phyloP scores from a whole-genome alignment of 1,140 invertebrate genomes.

The Pogonus chalceus region DNA sequence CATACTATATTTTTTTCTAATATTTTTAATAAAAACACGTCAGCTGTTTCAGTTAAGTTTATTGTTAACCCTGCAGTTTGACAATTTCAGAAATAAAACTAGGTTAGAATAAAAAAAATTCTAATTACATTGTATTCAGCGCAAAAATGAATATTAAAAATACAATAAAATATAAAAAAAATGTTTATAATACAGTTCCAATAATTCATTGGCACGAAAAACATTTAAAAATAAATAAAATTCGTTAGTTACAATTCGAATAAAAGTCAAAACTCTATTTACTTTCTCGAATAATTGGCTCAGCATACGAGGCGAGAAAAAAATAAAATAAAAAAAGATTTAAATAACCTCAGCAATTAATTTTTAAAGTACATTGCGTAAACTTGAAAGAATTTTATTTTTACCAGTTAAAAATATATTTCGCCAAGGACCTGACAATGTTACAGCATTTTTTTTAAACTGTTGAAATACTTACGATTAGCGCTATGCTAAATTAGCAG shows the following conservation, averaged over 20 bases:
- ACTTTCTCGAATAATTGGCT: slow-evolving; percentile 2
- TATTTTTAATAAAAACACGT: too few relatives aligned
- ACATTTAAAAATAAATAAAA: too few relatives aligned
- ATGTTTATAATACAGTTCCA: too few relatives aligned
- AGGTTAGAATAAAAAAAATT: too few relatives aligned
- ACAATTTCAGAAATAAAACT: too few relatives aligned
- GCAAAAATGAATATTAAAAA: too few relatives aligned
- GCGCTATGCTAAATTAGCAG: too few relatives aligned
- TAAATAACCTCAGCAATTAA: slow-evolving; percentile 5
- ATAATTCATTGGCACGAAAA: too few relatives aligned
- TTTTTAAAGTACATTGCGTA: slow-evolving; percentile 6
- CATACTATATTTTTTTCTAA: too few relatives aligned
- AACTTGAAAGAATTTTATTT: slow-evolving; percentile 1
- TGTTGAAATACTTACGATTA: not conserved
- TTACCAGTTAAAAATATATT: slow-evolving; percentile 4
- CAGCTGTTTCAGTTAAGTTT: too few relatives aligned
- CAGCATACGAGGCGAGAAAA: not conserved
- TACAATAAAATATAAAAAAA: not conserved
- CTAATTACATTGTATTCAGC: too few relatives aligned
- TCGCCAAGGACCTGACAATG: slow-evolving; percentile 3
- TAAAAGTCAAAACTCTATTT: not conserved
- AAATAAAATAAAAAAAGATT: slow-evolving; percentile 1
- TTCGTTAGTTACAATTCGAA: not conserved
- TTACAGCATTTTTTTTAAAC: not conserved
- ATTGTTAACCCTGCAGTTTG: too few relatives aligned